A percentile compares a stretch with the other conserved stretches of the same genome.
phyloP scores from a whole-genome alignment of 2,888 invertebrate genomes.

The Iphiclides podalirius region DNA sequence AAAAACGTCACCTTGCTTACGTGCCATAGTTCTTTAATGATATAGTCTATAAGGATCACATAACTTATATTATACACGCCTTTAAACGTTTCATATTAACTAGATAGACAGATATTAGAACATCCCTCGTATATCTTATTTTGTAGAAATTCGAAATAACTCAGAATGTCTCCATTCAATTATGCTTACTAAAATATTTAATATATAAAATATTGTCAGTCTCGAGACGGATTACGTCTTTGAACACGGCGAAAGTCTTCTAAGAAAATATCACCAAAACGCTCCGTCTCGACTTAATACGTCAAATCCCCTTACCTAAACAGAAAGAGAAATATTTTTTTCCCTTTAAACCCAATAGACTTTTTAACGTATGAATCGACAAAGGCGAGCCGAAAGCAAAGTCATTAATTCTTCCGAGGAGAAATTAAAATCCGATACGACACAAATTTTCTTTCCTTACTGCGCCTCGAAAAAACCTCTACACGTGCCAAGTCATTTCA shows the following conservation, averaged over 20 bases:
- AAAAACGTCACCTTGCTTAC: no score
- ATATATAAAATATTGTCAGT: neutral
- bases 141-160: no score
- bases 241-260: neutral
- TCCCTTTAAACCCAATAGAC: constrained; percentile 48
- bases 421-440: constrained; percentile 79
- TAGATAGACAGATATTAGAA: no score
- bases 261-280: neutral
- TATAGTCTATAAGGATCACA: no score
- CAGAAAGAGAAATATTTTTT: constrained; percentile 26
- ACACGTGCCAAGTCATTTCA: neutral
- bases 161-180: no score
- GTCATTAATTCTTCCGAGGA: constrained; percentile 71
- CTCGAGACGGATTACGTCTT: neutral
- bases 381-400: constrained; percentile 56
- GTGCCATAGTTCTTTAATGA: no score
- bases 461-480: constrained; percentile 11
- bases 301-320: neutral
- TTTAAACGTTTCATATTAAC: no score
- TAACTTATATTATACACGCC: no score
- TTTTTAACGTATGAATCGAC: constrained; percentile 59
- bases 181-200: neutral
- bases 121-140: no score
- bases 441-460: constrained; percentile 61
- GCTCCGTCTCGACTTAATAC: neutral